Evolutionary conservation across 2,797 vertebrate species (phyloP).

Genomic region (Anabacerthia variegaticeps): DNA sequence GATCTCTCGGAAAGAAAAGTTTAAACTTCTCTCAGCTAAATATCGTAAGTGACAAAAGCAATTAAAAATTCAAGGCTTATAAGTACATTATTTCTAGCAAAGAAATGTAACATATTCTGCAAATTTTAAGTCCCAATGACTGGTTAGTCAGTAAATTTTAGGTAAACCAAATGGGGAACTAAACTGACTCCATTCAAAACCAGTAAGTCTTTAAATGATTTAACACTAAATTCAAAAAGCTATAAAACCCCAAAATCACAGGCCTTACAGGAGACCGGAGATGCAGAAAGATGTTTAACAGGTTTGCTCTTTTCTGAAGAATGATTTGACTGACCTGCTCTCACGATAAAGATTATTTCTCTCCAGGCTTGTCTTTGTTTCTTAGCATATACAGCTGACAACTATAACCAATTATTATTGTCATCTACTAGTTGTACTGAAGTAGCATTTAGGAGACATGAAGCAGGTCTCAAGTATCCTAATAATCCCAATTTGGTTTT

Average conservation of each 20-base stretch:
- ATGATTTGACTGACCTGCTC: not conserved
- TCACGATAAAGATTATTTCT: not conserved
- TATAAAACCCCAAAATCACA: not conserved
- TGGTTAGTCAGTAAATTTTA: not conserved
- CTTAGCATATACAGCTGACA: not conserved
- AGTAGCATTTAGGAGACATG: not conserved
- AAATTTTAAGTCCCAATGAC: not conserved
- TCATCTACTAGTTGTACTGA: not conserved
- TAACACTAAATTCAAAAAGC: not conserved
- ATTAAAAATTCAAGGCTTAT: not conserved
- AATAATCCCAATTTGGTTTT: not conserved
- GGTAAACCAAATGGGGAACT: not conserved
- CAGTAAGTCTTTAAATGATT: not conserved
- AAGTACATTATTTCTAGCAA: not conserved
- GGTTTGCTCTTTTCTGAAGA: not conserved
- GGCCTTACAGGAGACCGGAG: not conserved
- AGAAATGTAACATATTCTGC: not conserved
- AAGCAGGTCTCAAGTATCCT: not conserved
- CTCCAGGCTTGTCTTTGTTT: not conserved
- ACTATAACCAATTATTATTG: not conserved
- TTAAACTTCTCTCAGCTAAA: not conserved
- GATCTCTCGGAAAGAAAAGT: not conserved
- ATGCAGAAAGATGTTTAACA: not conserved
- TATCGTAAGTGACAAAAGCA: not conserved
- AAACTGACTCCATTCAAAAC: not conserved